Conservation (phyloP, 1,140 invertebrate species). For the Limonius californicus region DNA sequence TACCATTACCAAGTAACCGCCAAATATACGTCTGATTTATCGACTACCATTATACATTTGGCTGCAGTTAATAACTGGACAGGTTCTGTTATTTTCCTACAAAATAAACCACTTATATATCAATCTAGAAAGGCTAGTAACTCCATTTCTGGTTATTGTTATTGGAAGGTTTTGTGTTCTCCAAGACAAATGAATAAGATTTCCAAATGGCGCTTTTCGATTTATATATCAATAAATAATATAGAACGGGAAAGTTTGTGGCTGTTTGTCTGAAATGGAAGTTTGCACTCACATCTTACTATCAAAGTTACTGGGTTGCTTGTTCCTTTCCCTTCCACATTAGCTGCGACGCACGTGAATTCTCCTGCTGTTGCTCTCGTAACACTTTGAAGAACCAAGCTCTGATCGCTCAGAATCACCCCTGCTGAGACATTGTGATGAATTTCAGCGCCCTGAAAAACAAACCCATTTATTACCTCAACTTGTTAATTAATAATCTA, state of each 20-base stretch:
- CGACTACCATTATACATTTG: too few relatives aligned
- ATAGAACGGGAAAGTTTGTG: background rate
- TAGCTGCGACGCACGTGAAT: slow-evolving; percentile 77
- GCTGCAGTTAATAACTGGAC: too few relatives aligned
- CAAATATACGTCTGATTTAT: too few relatives aligned
- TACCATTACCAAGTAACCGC: too few relatives aligned
- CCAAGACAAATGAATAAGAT: background rate
- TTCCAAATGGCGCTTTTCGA: background rate
- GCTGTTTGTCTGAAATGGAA: background rate
- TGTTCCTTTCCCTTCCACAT: slow-evolving; percentile 74
- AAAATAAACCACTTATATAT: background rate
- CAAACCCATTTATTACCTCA: background rate
- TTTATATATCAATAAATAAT: background rate
- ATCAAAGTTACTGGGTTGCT: slow-evolving; percentile 74
- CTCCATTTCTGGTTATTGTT: background rate
- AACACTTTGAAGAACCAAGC: slow-evolving; percentile 76
- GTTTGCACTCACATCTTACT: slow-evolving; percentile 71
- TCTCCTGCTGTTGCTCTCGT: slow-evolving; percentile 73
- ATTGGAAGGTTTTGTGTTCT: background rate
- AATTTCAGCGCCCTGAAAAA: slow-evolving; percentile 66
- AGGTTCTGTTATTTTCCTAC: too few relatives aligned
- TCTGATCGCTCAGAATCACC: slow-evolving; percentile 76
- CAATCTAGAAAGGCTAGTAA: background rate
- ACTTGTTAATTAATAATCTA: too few relatives aligned
- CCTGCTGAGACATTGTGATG: slow-evolving; percentile 73